These are phyloP conservation scores for Lophotriccus pileatus DNA, from an alignment of 2,797 vertebrate species.

Conservation along the genomic window DNA sequence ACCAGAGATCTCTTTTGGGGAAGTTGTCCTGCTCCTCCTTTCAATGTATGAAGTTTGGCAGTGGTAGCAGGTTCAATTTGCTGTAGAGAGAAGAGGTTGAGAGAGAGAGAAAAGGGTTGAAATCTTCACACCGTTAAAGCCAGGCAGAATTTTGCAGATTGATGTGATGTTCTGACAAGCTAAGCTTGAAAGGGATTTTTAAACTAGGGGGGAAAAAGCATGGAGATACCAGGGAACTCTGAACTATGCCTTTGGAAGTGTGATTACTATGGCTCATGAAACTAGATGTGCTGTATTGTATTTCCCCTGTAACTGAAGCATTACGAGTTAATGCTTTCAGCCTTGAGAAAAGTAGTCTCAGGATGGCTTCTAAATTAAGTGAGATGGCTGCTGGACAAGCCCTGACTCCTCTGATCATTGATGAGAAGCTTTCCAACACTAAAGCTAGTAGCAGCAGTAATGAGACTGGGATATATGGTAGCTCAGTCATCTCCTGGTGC, in stretches of 20 bases:
- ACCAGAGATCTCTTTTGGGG: fast-evolving
- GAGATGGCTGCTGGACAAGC: neutral
- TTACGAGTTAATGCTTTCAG: neutral
- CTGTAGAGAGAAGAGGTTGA: neutral
- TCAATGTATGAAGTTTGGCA: fast-evolving
- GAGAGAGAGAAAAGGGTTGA: neutral
- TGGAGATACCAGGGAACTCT: neutral
- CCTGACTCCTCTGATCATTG: neutral
- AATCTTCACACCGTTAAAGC: neutral
- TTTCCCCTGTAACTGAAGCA: neutral
- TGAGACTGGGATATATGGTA: fast-evolving
- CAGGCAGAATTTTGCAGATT: neutral
- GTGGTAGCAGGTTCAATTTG: neutral
- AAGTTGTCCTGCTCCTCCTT: neutral
- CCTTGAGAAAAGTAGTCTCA: neutral
- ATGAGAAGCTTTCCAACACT: neutral
- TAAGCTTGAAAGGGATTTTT: neutral
- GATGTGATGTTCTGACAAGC: neutral
- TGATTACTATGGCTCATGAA: neutral
- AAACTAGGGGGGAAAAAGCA: neutral
- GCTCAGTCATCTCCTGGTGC: neutral
- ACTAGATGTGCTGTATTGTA: neutral
- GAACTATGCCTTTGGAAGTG: neutral
- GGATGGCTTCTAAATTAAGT: neutral
- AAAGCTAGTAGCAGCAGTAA: neutral